Evolutionary conservation across 2,113 vertebrate genomes (phyloP), one percentile per base, ranked within the genome.

Genomic region (Microtus ochrogaster): DNA sequence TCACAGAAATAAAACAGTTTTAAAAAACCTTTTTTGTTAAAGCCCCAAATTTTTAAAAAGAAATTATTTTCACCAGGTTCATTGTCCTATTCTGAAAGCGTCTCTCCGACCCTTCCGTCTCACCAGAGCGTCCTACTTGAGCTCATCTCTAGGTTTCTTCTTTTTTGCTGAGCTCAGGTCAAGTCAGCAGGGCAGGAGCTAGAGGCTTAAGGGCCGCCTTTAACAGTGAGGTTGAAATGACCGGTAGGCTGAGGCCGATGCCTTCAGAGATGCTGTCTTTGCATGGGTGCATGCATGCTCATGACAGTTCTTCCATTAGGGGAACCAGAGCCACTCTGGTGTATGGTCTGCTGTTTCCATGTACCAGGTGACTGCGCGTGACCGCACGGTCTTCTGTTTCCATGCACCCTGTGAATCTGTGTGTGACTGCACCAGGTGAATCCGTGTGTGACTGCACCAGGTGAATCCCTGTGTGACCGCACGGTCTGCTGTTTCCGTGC

Each of bases 301-400:
- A 39, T 9, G 36, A 21, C 36, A 72, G 36, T 3, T 13, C n/a
- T 72, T 72, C 94, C 90, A 91, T 73, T 81, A 44, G 39, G 3
- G 0, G 90, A 94, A 82, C 70, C 3, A 14, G 47, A 89, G 89
- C 82, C 41, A 52, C 61, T 96, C 72, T 9, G 19, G 0, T 78
- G 47, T 44, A 82, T n/a, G 41, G 47, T 92, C 90, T 94, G 88
- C 94, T 97, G n/a, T 95, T 97, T 97, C 90, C 61, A 63, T 84
- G 5, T 4, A 58, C 55, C 17, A 58, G 55, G 17, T 58, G 55
- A 58, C 55, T 6, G 5, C 4, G 55, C 0, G 17, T 58, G 55
- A 58, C 55, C 55, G 16, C 16, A 55, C 33, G 36, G 52, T 95
- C 96, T 96, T 91, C 90, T 97, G 41, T 55, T 55, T 55, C 16